Evolutionary conservation across 2,888 invertebrate species (phyloP).

Genomic region (Acrobasis consociella): DNA sequence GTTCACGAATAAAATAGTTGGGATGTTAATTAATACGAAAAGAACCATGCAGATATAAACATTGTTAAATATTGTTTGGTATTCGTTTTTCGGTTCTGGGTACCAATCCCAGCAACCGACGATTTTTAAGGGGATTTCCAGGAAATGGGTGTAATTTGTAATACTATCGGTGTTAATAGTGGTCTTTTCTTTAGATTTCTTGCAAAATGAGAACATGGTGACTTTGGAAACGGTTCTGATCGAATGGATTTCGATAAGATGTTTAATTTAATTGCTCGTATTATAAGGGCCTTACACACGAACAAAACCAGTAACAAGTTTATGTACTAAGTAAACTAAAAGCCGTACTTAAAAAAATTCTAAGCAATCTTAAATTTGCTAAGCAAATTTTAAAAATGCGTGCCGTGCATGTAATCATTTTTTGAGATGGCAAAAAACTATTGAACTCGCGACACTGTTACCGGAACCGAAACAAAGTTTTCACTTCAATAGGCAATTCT

Average conservation of each 20-base stretch:
- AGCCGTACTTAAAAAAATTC: too few relatives aligned
- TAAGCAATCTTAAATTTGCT: too few relatives aligned
- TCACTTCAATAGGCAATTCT: too few relatives aligned
- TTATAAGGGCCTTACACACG: not conserved
- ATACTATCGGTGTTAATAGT: constrained; percentile 39
- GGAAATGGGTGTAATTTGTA: constrained; percentile 52
- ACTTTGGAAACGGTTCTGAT: not conserved
- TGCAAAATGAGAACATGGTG: constrained; percentile 10
- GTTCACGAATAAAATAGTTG: constrained; percentile 49
- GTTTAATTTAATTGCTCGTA: not conserved
- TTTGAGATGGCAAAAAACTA: too few relatives aligned
- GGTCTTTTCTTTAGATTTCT: constrained; percentile 24
- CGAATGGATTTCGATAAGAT: not conserved
- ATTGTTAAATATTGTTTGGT: constrained; percentile 51
- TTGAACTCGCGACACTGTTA: too few relatives aligned
- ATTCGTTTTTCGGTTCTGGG: constrained; percentile 40
- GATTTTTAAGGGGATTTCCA: constrained; percentile 57
- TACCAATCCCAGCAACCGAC: constrained; percentile 71
- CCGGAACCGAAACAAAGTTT: too few relatives aligned
- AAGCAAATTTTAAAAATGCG: too few relatives aligned
- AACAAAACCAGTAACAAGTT: too few relatives aligned
- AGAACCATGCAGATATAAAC: constrained; percentile 56
- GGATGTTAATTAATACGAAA: constrained; percentile 49
- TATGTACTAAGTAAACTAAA: too few relatives aligned
- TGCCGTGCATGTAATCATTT: too few relatives aligned